phyloP scores from a whole-genome alignment of 1,140 invertebrate genomes.

The Trachelipus rathkii region DNA sequence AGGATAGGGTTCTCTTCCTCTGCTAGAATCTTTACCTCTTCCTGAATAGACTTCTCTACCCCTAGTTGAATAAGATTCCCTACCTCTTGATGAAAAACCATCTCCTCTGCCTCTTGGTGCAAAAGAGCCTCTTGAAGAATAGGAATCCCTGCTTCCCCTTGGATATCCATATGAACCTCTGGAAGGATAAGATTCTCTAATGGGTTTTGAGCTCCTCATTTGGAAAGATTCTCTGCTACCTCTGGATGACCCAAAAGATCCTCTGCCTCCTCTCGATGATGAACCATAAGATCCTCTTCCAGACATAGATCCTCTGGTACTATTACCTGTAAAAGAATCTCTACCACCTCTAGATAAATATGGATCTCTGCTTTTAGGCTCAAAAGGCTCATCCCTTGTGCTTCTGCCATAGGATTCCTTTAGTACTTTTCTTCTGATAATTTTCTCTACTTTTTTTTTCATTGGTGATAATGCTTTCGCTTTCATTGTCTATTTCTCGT shows the following conservation, averaged over 20 bases:
- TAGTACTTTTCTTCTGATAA: not conserved
- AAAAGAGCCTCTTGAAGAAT: not conserved
- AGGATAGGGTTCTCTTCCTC: no score
- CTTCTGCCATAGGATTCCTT: not conserved
- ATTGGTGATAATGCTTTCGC: not conserved
- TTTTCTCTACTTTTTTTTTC: not conserved
- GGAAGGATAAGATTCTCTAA: no score
- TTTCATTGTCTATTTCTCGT: not conserved
- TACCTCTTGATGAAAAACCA: not conserved
- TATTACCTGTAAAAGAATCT: not conserved
- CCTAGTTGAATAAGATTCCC: not conserved
- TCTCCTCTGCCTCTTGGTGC: no score
- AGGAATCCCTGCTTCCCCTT: not conserved
- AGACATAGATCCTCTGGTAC: not conserved
- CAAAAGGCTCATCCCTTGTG: not conserved
- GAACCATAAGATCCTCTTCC: not conserved
- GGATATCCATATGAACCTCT: not conserved
- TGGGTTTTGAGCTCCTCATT: not conserved
- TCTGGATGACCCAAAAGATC: no score
- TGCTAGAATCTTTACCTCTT: not conserved
- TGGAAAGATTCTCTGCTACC: not conserved
- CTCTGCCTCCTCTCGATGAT: no score
- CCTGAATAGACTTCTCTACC: no score
- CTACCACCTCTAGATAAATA: conserved; percentile 7
- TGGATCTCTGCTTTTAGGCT: not conserved